Base-by-base conservation (phyloP, 2,113 vertebrate species). In the Pollimyrus isidori region DNA sequence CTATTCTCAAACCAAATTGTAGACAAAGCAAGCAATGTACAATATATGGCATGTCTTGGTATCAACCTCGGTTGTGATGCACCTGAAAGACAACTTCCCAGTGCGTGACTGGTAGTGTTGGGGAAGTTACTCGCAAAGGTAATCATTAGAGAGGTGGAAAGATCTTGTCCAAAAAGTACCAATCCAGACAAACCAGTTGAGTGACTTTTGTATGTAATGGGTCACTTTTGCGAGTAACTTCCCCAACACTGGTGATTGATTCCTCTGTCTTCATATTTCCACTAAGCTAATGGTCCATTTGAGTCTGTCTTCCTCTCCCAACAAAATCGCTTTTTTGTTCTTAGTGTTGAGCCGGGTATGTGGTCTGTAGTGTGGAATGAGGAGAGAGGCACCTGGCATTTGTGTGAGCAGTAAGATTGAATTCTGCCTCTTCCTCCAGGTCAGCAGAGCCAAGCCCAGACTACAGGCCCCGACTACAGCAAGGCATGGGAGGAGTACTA, bases 401-500 rank as follows among this genome's bases (percentile, higher is more conserved):
- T 76, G 15, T 42, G 30, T 42, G 4, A 39, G 30, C 73, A 6
- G 73, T 80, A 35, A 5, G 17, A 2, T 23, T 65, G 52, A 87
- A 7, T 26, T 21, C 56, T 56, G 15, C 52, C 39, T 17, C 23
- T 84, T n/a, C 56, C 2, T 26, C 52, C 94, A 98, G 98, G 97
- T 96, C 98, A 97, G 93, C 97, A 97, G 94, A 97, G 95, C 95
- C 98, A 98, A 95, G 96, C 96, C 90, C 98, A 97, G 95, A 98
- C 94, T 95, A 95, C 94, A 92, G 97, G 97, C 92, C 96, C 97
- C 0, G 97, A 98, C 94, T 99, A 97, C 96, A 97, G 96, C 97
- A 98, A 98, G 94, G 96, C 96, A 69, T 98, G 98, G 98, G 97
- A 98, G 94, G 96, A 97, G 94, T 97, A 96, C 94, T 97, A 97